phyloP scores from a whole-genome alignment of 2,113 vertebrate species.

The Girardinichthys multiradiatus region DNA sequence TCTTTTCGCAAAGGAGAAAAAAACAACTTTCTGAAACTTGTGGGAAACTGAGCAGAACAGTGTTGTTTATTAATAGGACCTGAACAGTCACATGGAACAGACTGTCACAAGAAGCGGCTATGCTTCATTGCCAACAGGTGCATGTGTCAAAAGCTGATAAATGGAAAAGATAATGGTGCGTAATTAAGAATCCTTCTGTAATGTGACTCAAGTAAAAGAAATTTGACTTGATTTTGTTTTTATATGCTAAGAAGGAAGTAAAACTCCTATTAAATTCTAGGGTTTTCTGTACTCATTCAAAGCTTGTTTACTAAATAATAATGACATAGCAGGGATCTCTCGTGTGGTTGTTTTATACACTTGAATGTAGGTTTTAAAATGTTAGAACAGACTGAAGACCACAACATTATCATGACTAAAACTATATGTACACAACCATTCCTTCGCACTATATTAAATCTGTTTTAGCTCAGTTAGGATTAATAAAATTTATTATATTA shows the following conservation, averaged over 20 bases:
- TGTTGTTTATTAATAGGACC: conserved; percentile 19
- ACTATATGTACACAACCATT: background rate
- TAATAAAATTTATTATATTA: no score
- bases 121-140: conserved; percentile 36
- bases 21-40: background rate
- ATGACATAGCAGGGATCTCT: background rate
- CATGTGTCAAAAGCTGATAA: background rate
- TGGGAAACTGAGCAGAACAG: background rate
- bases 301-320: background rate
- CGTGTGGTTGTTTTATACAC: background rate
- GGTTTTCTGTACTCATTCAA: background rate
- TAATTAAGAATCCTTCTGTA: background rate
- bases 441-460: background rate
- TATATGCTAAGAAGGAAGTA: background rate
- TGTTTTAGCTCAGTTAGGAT: no score
- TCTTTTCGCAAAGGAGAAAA: background rate
- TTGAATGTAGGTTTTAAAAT: background rate
- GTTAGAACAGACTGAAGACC: no score
- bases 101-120: conserved; percentile 13
- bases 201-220: background rate
- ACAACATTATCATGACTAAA: no score
- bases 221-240: background rate
- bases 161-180: background rate
- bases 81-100: background rate
- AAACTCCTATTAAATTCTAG: background rate